Evolutionary conservation across 1,140 invertebrate species (phyloP).

Genomic region (Drosophila pectinifera): DNA sequence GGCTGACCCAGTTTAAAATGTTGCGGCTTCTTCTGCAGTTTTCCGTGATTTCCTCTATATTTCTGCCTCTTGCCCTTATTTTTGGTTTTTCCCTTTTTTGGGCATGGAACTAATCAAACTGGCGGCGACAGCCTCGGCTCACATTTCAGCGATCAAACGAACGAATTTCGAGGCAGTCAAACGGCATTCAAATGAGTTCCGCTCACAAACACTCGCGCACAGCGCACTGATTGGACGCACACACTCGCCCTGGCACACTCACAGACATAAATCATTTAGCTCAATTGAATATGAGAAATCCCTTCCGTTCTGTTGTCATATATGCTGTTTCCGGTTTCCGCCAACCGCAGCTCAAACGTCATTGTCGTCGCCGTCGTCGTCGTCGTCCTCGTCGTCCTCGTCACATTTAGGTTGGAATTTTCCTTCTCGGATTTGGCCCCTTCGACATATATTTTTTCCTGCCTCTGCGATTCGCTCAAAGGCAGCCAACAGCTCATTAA

Average conservation of each 20-base stretch:
- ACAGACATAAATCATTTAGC: constrained; percentile 73
- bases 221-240: constrained; percentile 58
- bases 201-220: constrained; percentile 59
- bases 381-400: constrained; percentile 15
- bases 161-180: constrained; percentile 63
- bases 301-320: constrained; percentile 83
- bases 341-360: constrained; percentile 68
- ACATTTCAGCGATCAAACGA: constrained; percentile 66
- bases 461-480: constrained; percentile 56
- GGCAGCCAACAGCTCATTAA: constrained; percentile 74
- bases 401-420: constrained; percentile 38
- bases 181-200: constrained; percentile 80
- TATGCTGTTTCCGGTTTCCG: constrained; percentile 84
- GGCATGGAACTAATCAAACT: constrained; percentile 43
- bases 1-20: constrained; percentile 57
- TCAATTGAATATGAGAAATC: constrained; percentile 83
- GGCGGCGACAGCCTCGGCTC: constrained; percentile 23
- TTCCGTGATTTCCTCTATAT: constrained; percentile 3
- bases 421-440: constrained; percentile 18
- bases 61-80: not conserved
- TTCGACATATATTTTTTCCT: constrained; percentile 13
- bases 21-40: constrained; percentile 40
- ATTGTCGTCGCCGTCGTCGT: constrained; percentile 27
- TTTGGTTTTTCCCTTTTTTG: not conserved
- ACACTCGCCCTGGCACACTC: constrained; percentile 25